Conservation (phyloP, 2,888 invertebrate species). For the Ochropleura plecta region DNA sequence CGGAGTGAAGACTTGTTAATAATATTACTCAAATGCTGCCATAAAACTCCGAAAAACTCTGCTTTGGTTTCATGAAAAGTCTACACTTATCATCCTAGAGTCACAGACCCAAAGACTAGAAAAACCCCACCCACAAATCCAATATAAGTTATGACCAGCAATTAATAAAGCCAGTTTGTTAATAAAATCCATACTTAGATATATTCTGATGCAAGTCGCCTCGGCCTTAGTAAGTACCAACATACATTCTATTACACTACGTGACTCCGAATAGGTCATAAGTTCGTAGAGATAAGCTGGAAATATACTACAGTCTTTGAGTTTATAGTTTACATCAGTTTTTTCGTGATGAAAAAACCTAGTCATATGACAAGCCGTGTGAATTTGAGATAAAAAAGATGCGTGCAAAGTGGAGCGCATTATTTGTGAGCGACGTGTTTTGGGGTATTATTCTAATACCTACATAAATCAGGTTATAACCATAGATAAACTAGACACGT, state of each 20-base stretch:
- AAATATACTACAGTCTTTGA: slow-evolving; percentile 24
- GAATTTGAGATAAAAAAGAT: slow-evolving; percentile 19
- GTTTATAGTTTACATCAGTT: slow-evolving; percentile 47
- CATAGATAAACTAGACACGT: slow-evolving; percentile 18
- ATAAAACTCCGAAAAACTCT: too few species aligned
- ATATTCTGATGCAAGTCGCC: slow-evolving; percentile 54
- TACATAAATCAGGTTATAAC: not conserved
- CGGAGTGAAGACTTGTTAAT: too few species aligned
- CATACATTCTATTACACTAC: slow-evolving; percentile 34
- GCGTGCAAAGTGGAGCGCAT: slow-evolving; percentile 23
- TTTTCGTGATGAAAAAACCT: slow-evolving; percentile 3
- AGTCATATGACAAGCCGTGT: slow-evolving; percentile 36
- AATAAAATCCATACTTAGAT: slow-evolving; percentile 46
- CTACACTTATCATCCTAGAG: too few species aligned
- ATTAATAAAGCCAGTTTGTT: slow-evolving; percentile 10
- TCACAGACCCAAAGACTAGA: not conserved
- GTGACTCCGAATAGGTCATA: slow-evolving; percentile 40
- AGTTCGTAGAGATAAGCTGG: slow-evolving; percentile 51
- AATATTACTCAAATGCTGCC: too few species aligned
- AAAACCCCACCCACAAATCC: too few species aligned
- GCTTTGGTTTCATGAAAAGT: too few species aligned
- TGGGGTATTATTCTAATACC: not conserved
- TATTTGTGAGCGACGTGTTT: not conserved
- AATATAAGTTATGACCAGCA: not conserved
- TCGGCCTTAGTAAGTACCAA: slow-evolving; percentile 12